A percentile compares a stretch with the other conserved stretches of the same genome.
Evolutionary conservation across 2,888 invertebrate genomes (phyloP).

Genomic region (Eupsilia transversa): DNA sequence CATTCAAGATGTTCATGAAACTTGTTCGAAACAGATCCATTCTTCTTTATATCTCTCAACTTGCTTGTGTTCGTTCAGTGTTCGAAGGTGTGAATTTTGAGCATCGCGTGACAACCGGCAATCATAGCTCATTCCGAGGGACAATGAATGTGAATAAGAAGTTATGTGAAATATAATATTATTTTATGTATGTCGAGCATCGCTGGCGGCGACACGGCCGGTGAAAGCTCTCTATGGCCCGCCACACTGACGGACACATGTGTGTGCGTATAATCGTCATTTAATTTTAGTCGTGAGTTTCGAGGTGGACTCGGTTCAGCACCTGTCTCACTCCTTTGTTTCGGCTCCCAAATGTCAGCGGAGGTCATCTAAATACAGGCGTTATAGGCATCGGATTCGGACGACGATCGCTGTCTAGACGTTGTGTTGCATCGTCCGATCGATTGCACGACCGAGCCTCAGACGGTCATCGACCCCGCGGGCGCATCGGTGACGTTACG

Average conservation of each 20-base stretch:
- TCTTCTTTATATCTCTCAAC: constrained; percentile 2
- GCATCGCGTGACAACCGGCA: constrained; percentile 79
- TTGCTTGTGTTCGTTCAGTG: constrained; percentile 18
- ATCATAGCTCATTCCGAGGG: constrained; percentile 68
- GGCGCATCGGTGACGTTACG: constrained; percentile 90
- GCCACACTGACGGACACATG: constrained; percentile 68
- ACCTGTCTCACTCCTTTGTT: constrained; percentile 90
- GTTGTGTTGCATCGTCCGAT: constrained; percentile 89
- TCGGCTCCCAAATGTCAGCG: constrained; percentile 88
- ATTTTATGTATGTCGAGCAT: constrained; percentile 80
- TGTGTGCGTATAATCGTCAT: constrained; percentile 81
- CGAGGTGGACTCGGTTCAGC: constrained; percentile 81
- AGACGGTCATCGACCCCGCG: constrained; percentile 89
- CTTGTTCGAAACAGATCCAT: neutral
- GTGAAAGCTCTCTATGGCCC: constrained; percentile 86
- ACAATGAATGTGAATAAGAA: constrained; percentile 75
- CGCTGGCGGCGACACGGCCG: constrained; percentile 74
- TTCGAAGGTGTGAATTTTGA: constrained; percentile 70
- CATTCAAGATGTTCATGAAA: constrained; percentile 9
- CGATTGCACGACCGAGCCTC: constrained; percentile 89
- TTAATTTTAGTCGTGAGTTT: constrained; percentile 85
- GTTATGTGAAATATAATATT: constrained; percentile 72
- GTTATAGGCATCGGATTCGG: constrained; percentile 85
- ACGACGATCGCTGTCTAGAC: constrained; percentile 88
- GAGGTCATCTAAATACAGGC: constrained; percentile 90